phyloP scores from a whole-genome alignment of 2,113 vertebrate genomes.

The Oreochromis tanganicae region DNA sequence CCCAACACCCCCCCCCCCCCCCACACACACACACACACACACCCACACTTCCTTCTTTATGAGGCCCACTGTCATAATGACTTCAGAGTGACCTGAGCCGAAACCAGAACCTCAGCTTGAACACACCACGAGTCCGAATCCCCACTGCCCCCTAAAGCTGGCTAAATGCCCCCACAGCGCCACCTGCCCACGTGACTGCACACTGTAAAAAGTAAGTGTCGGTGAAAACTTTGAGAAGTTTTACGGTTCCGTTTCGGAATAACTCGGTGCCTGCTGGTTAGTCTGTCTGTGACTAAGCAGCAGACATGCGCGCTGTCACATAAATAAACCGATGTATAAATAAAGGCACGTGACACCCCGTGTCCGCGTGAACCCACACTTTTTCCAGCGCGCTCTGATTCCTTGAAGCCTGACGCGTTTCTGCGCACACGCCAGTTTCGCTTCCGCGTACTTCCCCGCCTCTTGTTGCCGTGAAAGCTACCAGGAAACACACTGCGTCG shows the following conservation, averaged over 20 bases:
- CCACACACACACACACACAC: not conserved
- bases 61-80: not conserved
- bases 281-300: not conserved
- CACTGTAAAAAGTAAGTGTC: not conserved
- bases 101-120: not conserved
- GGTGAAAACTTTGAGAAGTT: not conserved
- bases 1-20: too few relatives aligned
- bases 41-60: not conserved
- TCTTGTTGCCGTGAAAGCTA: not conserved
- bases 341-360: not conserved
- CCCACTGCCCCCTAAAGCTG: not conserved
- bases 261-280: not conserved
- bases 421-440: not conserved
- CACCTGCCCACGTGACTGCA: not conserved
- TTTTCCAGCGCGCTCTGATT: not conserved
- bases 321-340: not conserved
- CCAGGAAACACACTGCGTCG: not conserved
- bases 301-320: not conserved
- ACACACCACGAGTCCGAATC: not conserved
- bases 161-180: not conserved
- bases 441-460: slow-evolving; percentile 7
- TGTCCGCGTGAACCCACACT: not conserved
- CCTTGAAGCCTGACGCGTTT: not conserved
- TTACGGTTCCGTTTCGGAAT: not conserved
- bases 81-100: not conserved